Conservation (phyloP, 2,797 vertebrate genomes). For the Ctenochaetus hawaiiensis region DNA sequence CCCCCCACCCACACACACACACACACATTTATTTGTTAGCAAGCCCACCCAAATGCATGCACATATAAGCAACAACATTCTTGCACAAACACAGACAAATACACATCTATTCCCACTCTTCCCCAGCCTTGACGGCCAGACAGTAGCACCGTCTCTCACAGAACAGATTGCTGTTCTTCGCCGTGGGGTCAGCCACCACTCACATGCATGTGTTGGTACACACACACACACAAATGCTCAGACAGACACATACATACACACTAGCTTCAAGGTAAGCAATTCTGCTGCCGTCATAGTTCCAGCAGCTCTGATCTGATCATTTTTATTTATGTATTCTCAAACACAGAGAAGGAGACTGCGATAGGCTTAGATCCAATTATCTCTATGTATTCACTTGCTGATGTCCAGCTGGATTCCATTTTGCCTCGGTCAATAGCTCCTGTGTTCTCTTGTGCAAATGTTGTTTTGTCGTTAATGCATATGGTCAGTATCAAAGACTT, state of each 20-base stretch:
- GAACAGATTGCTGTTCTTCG: conserved; percentile 74
- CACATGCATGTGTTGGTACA: conserved; percentile 38
- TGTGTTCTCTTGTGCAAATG: conserved; percentile 53
- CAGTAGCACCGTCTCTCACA: conserved; percentile 42
- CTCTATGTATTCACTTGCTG: conserved; percentile 42
- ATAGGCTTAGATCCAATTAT: conserved; percentile 48
- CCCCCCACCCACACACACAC: neutral
- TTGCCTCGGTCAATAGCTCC: conserved; percentile 23
- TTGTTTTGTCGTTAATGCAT: conserved; percentile 44
- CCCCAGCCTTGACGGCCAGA: conserved; percentile 56
- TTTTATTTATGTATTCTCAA: conserved; percentile 63
- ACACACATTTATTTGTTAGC: conserved; percentile 31
- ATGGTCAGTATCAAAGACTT: conserved; percentile 32
- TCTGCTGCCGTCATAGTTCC: conserved; percentile 26
- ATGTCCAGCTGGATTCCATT: conserved; percentile 56
- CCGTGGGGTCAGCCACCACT: conserved; percentile 67
- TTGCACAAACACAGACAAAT: neutral
- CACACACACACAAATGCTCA: conserved; percentile 20
- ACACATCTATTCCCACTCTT: conserved; percentile 21
- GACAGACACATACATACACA: conserved; percentile 25
- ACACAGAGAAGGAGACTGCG: conserved; percentile 16
- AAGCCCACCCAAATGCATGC: conserved; percentile 33
- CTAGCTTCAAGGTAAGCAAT: conserved; percentile 47
- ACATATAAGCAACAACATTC: neutral
- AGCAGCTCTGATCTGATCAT: conserved; percentile 55